Base-by-base conservation (phyloP, 2,113 vertebrate species). In the Otocyon megalotis region DNA sequence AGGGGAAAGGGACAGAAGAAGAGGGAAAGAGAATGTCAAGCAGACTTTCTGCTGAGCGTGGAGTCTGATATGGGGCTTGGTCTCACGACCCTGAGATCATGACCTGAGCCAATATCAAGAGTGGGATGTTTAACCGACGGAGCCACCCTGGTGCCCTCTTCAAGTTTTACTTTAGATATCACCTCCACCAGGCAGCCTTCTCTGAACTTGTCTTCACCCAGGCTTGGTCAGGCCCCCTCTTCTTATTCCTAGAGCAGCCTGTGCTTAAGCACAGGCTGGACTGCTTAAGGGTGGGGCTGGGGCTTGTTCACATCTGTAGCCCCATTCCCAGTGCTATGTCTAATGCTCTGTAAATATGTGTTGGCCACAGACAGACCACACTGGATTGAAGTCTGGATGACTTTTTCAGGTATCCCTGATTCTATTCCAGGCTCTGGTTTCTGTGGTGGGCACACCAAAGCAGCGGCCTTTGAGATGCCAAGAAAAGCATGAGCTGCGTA, bases 401-500 rank as follows among this genome's bases (percentile, higher is more conserved):
- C 82, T 94, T 88, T 62, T 67, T 71, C 35, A 84, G 94, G 80
- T 86, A n/a, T 56, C 65, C 54, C 32, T 0, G 1, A n/a, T 89
- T 94, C 94, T 96, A 77, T 94, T 95, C 80, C 50, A 50, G 88
- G 86, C 69, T 92, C 67, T 94, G 79, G 94, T 81, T 97, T 97
- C 92, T 84, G 94, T 79, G 90, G 80, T 63, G 56, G 84, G 71
- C 88, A 90, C 50, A 83, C 80, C 67, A 88, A 91, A 85, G 56
- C 20, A 28, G 82, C 0, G 1, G 17, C 86, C 43, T 87, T 32
- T 56, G n/a, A 84, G 62, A 63, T 28, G 6, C 74, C 58, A 92
- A 30, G 90, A 60, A 94, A 92, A 93, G 19, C 60, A 35, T 32
- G 5, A 88, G 43, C 54, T 12, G 9, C 76, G 12, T 22, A 22